phyloP scores from a whole-genome alignment of 2,113 vertebrate genomes.

The Protobothrops mucrosquamatus region DNA sequence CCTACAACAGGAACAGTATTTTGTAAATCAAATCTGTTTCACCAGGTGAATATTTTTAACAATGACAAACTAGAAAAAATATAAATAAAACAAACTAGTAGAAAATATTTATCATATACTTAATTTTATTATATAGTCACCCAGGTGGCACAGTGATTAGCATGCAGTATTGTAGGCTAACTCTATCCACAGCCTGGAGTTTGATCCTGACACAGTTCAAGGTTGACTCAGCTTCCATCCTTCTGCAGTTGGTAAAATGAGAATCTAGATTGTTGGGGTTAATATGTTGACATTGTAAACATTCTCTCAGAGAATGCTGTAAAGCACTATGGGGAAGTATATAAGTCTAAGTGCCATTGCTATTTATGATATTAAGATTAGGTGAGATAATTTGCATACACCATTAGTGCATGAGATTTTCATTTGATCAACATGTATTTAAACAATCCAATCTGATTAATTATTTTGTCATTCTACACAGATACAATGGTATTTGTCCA shows the following conservation, averaged over 20 bases:
- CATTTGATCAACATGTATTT: not conserved
- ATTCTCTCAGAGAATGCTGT: not conserved
- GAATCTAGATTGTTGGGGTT: not conserved
- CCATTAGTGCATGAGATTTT: not conserved
- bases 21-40: not conserved
- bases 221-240: not conserved
- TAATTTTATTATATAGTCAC: not conserved
- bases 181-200: not conserved
- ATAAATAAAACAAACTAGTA: not conserved
- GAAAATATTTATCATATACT: not conserved
- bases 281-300: not conserved
- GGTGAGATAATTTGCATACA: not conserved
- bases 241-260: not conserved
- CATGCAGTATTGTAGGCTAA: not conserved
- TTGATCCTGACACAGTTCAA: not conserved
- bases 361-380: not conserved
- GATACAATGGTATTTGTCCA: not conserved
- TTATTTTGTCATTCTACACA: not conserved
- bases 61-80: not conserved
- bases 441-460: not conserved
- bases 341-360: not conserved
- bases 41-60: not conserved
- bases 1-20: not conserved
- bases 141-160: not conserved
- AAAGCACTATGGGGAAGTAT: not conserved